Evolutionary conservation across 2,888 invertebrate genomes (phyloP).

Genomic region (Sarcophaga caerulescens): DNA sequence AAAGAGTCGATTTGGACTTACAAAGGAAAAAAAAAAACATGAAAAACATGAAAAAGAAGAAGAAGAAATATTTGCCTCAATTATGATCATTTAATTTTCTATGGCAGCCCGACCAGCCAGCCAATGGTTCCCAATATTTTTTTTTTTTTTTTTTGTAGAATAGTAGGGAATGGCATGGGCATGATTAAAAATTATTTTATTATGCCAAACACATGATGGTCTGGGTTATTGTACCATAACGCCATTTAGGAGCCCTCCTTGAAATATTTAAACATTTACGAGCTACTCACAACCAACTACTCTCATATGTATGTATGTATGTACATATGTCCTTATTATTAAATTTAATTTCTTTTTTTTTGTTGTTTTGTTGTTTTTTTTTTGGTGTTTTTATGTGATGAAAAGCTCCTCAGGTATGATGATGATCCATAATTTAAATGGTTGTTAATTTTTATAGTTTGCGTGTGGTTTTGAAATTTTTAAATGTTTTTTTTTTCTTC

Average conservation of each 20-base stretch:
- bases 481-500: neutral
- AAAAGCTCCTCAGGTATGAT: conserved; percentile 34
- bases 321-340: conserved; percentile 40
- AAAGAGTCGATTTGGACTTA: neutral
- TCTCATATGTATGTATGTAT: neutral
- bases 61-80: conserved; percentile 58
- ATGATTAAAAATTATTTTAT: conserved; percentile 59
- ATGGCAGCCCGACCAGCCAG: conserved; percentile 23
- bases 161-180: conserved; percentile 32
- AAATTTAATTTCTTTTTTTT: neutral
- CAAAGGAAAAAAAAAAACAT: neutral
- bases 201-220: conserved; percentile 61
- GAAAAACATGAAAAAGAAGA: conserved; percentile 31
- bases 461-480: conserved; percentile 64
- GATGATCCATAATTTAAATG: conserved; percentile 19
- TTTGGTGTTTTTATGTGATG: conserved; percentile 23
- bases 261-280: conserved; percentile 41
- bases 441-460: conserved; percentile 33
- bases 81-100: conserved; percentile 67
- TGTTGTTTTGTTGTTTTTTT: conserved; percentile 14
- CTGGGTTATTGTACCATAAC: conserved; percentile 67
- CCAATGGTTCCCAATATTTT: neutral
- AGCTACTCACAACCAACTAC: neutral
- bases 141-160: neutral
- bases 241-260: conserved; percentile 64